phyloP scores from a whole-genome alignment of 2,888 invertebrate genomes.

The Athalia rosae region DNA sequence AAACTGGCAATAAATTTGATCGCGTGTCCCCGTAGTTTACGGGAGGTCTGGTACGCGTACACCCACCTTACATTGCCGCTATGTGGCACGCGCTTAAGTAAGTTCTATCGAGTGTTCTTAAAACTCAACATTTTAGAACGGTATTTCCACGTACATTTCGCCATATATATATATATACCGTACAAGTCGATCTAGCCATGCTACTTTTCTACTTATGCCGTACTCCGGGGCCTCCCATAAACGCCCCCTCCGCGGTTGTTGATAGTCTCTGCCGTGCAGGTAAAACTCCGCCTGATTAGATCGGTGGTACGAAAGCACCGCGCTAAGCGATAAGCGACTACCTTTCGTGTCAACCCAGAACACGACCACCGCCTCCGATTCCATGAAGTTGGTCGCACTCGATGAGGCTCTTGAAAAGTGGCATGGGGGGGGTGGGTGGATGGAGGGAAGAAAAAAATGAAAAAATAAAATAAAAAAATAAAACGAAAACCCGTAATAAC shows the following conservation, averaged over 20 bases:
- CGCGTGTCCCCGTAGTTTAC: slow-evolving; percentile 10
- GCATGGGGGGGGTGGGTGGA: too few species aligned
- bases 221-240: not conserved
- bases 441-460: too few species aligned
- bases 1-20: slow-evolving; percentile 34
- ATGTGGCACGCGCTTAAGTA: slow-evolving; percentile 37
- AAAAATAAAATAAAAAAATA: too few species aligned
- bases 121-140: slow-evolving; percentile 7
- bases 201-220: not conserved
- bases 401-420: too few species aligned
- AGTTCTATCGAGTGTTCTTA: slow-evolving; percentile 27
- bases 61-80: slow-evolving; percentile 25
- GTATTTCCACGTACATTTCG: too few species aligned
- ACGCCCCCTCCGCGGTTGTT: too few species aligned
- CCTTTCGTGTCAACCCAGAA: slow-evolving; percentile 23
- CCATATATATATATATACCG: too few species aligned
- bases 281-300: slow-evolving; percentile 34
- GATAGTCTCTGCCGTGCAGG: slow-evolving; percentile 10
- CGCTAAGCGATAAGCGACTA: slow-evolving; percentile 27
- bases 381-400: too few species aligned
- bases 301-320: slow-evolving; percentile 25
- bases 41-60: slow-evolving; percentile 8
- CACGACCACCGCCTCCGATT: not conserved
- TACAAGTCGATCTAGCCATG: too few species aligned
- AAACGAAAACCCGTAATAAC: too few species aligned